Base-by-base conservation (phyloP, 2,113 vertebrate species). In the Nicator chloris region DNA sequence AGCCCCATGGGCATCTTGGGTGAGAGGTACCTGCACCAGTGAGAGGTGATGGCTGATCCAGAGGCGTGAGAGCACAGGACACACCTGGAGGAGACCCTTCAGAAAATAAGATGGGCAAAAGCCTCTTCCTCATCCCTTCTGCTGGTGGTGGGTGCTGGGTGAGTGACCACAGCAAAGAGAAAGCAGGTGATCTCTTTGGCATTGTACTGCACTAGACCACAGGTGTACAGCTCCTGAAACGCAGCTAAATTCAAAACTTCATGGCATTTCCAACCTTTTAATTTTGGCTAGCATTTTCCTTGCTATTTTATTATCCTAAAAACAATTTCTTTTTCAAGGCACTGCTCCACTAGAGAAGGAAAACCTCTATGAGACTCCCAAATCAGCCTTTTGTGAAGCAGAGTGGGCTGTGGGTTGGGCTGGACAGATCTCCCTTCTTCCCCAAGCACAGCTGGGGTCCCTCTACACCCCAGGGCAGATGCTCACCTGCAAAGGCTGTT, bases 1-100 rank as follows among this genome's bases (percentile, higher is more conserved):
- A 75, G 47, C 35, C 39, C 47, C 15, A 1, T 0, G 35, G 14
- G 44, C 59, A 47, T 22, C 59, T 20, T 0, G 0, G 35, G 60
- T 22, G 51, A 57, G 65, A 60, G 26, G 45, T 30, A 22, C 30
- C 57, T 31, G 45, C 57, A 10, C 2, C 7, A 42, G 30, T 0
- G 2, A 61, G 90, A 1, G 1, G 54, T 37, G 71, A 44, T 5
- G 16, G 63, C 35, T n/a, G 35, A 40, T 30, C 28, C 1, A 4
- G 49, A 51, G 42, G 9, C 26, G 51, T 47, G 56, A 49, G 24
- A 37, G 10, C 22, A 56, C 4, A 68, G 57, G 37, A 51, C 33
- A 49, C 11, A 20, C 15, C 49, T 53, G 1, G 2, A 77, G 15
- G 45, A 33, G 10, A 11, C 0, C 4, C 11, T 73, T 50, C 33